Conservation (phyloP, 2,888 invertebrate species). For the Aproaerema taeniolella region DNA sequence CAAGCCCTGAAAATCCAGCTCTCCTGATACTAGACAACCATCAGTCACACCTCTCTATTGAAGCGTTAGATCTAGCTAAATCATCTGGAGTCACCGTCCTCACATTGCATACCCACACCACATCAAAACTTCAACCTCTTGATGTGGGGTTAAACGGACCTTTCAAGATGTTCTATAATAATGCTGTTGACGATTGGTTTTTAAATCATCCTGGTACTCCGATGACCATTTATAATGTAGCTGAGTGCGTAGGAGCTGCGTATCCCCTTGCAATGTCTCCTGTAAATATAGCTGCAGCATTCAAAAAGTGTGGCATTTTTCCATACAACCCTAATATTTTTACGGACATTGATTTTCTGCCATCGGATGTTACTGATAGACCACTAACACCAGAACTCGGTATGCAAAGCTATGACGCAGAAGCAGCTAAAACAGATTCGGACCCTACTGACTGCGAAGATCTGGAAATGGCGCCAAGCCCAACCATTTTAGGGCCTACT, state of each 20-base stretch:
- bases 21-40: slow-evolving; percentile 7
- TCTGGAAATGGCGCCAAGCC: not conserved
- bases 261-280: slow-evolving; percentile 31
- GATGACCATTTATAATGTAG: slow-evolving; percentile 22
- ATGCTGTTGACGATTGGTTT: slow-evolving; percentile 34
- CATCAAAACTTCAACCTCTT: slow-evolving; percentile 11
- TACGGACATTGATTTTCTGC: slow-evolving; percentile 17
- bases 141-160: slow-evolving; percentile 27
- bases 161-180: slow-evolving; percentile 27
- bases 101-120: not conserved
- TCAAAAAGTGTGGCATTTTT: slow-evolving; percentile 17
- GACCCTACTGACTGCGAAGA: not conserved
- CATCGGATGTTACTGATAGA: slow-evolving; percentile 12
- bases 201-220: slow-evolving; percentile 38
- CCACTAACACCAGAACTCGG: no score
- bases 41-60: not conserved
- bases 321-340: slow-evolving; percentile 17
- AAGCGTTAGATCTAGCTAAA: slow-evolving; percentile 1
- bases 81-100: slow-evolving; percentile 3
- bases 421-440: slow-evolving; percentile 7
- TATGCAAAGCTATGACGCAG: no score
- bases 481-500: not conserved
- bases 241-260: slow-evolving; percentile 24
- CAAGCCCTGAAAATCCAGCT: slow-evolving; percentile 2
- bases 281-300: slow-evolving; percentile 15